phyloP scores from a whole-genome alignment of 2,888 invertebrate genomes.

The Criorhina ranunculi region DNA sequence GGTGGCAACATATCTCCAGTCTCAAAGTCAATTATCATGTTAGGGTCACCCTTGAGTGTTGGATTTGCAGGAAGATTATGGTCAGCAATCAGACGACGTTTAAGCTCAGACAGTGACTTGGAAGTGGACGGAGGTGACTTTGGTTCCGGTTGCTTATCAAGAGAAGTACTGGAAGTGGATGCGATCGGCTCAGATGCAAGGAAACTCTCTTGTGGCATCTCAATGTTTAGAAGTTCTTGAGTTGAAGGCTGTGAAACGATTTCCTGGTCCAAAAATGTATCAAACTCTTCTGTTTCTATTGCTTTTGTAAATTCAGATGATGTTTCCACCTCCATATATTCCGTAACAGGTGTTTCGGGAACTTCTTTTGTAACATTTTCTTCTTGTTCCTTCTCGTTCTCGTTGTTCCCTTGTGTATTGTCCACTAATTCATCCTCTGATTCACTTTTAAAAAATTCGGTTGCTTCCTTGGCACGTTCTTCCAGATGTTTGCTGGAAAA shows the following conservation, averaged over 20 bases:
- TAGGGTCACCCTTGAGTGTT: constrained; percentile 85
- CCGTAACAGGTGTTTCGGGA: not conserved
- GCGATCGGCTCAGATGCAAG: constrained; percentile 52
- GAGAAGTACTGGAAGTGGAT: constrained; percentile 65
- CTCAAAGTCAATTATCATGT: constrained; percentile 88
- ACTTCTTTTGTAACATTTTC: constrained; percentile 1
- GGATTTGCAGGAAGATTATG: constrained; percentile 83
- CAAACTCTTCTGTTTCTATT: constrained; percentile 25
- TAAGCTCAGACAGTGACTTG: constrained; percentile 40
- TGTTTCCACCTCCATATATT: not conserved
- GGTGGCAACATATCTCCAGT: constrained; percentile 83
- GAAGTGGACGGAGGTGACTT: constrained; percentile 7
- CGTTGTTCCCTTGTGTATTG: constrained; percentile 62
- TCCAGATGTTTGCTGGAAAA: constrained; percentile 87
- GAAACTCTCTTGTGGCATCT: constrained; percentile 6
- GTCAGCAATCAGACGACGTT: constrained; percentile 52
- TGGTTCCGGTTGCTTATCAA: not conserved
- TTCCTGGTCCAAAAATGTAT: constrained; percentile 5
- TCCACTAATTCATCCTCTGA: constrained; percentile 78
- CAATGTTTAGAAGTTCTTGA: constrained; percentile 47
- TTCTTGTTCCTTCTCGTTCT: constrained; percentile 28
- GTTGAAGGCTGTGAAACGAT: constrained; percentile 21
- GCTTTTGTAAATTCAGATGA: not conserved
- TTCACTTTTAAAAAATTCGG: constrained; percentile 91
- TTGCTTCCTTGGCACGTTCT: constrained; percentile 90